phyloP scores from a whole-genome alignment of 2,888 invertebrate species.

The Megastigmus dorsalis region DNA sequence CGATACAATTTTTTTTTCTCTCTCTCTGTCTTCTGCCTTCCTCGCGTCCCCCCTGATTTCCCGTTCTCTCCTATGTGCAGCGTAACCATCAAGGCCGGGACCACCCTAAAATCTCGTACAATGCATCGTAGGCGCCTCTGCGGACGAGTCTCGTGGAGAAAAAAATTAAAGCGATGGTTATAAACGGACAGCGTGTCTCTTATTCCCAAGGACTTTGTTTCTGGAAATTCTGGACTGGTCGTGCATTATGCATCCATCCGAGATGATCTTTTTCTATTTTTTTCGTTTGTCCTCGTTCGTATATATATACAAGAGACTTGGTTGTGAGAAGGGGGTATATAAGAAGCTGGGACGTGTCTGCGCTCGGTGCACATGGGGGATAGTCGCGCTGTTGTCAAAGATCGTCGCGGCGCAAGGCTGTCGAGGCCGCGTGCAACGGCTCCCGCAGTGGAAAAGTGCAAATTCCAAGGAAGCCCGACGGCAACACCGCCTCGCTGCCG shows the following conservation, averaged over 20 bases:
- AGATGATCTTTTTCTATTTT: background rate
- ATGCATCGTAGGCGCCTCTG: background rate
- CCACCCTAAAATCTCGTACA: slow-evolving; percentile 32
- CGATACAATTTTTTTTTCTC: slow-evolving; percentile 55
- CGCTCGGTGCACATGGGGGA: too few species aligned
- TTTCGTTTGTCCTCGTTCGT: background rate
- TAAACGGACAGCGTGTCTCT: too few species aligned
- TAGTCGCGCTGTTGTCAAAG: slow-evolving; percentile 51
- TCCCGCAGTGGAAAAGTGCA: slow-evolving; percentile 61
- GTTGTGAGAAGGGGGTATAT: background rate
- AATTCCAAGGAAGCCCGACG: slow-evolving; percentile 65
- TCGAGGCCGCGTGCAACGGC: background rate
- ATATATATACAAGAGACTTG: background rate
- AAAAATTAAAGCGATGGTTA: too few species aligned
- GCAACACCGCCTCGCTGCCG: slow-evolving; percentile 65
- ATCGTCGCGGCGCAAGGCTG: slow-evolving; percentile 11
- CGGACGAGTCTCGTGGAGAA: background rate
- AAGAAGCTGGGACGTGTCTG: too few species aligned
- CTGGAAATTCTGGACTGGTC: too few species aligned
- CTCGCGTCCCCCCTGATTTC: slow-evolving; percentile 56
- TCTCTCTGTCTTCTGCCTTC: slow-evolving; percentile 5
- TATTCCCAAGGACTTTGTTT: too few species aligned
- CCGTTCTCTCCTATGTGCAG: background rate
- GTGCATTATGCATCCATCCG: too few species aligned
- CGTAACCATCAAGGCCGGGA: slow-evolving; percentile 31